Base-by-base conservation (phyloP, 2,888 invertebrate genomes). In the Sphaerophoria rueppellii region DNA sequence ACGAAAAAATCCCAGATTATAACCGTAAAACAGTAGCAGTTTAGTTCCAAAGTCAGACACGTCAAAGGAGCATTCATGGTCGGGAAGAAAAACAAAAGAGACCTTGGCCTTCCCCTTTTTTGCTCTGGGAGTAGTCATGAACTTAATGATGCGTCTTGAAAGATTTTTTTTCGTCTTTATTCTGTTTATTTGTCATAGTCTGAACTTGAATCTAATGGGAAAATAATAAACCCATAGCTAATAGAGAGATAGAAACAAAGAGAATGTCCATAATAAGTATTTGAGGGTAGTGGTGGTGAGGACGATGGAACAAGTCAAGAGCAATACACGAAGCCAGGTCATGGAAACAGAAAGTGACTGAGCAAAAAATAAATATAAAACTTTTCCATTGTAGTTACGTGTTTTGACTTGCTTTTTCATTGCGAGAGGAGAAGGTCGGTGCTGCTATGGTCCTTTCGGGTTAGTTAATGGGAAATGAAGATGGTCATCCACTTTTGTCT, bases 401-500 rank as follows among this genome's bases (percentile, higher is more conserved):
- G 81, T 24, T 24, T 24, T 24, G 24, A 1, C 2, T 24, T 2
- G 24, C 24, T 24, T 65, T 77, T 73, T 77, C 65, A 48, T 72
- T 35, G 24, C 2, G 24, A 24, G 2, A 24, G 24, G 24, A 24
- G 24, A 2, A 2, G 24, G 24, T 24, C 24, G 2, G 24, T 24
- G 24, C 24, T 24, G 1, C 24, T 24, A 67, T n/a, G 54, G 67
- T 43, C 55, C 75, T 71, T 55, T 71, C 37, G 50, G 65, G 80
- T 57, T 80, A 80, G 75, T 63, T 73, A 81, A 76, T 85, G 85
- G 76, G 54, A 73, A 81, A 81, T 76, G 81, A 77, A 70, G 73
- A 77, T 73, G 69, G 73, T 72, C 73, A 81, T 69, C 40, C 69
- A 52, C 63, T 70, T 69, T 80, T 14, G 65, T 35, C 58, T 35